Conservation (phyloP, 2,797 vertebrate genomes). For the Scarus forsteni region DNA sequence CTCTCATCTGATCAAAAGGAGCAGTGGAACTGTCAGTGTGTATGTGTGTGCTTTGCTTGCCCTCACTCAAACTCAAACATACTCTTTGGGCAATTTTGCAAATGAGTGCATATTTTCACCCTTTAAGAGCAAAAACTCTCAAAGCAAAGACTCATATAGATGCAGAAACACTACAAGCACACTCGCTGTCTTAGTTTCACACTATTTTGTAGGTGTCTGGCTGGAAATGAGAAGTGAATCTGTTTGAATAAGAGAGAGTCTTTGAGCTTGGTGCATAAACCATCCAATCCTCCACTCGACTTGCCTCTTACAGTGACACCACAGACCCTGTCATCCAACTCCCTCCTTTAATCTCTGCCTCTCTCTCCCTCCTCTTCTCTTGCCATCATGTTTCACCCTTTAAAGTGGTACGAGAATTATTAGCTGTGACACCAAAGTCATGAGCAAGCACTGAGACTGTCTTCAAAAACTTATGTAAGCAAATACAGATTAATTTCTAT, state of each 20-base stretch:
- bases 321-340: constrained; percentile 40
- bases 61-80: constrained; percentile 15
- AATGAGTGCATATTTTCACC: background rate
- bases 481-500: constrained; percentile 8
- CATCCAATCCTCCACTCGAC: constrained; percentile 10
- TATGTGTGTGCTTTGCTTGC: background rate
- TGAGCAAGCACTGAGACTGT: constrained; percentile 5
- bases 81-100: background rate
- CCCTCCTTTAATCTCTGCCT: constrained; percentile 31
- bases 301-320: constrained; percentile 22
- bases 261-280: constrained; percentile 5
- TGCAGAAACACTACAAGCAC: background rate
- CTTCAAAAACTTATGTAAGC: background rate
- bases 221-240: background rate
- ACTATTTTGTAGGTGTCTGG: background rate
- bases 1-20: constrained; percentile 51
- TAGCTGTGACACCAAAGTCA: constrained; percentile 6
- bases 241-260: constrained; percentile 10
- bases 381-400: background rate
- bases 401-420: constrained; percentile 24
- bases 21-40: constrained; percentile 3
- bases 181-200: background rate
- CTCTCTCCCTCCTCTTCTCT: background rate
- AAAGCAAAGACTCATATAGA: background rate
- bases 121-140: background rate